A percentile compares a stretch with the other conserved stretches of the same genome.
These are phyloP conservation scores for Choloepus hoffmanni DNA, from an alignment of 2,113 vertebrate species.

Conservation along the genomic window DNA sequence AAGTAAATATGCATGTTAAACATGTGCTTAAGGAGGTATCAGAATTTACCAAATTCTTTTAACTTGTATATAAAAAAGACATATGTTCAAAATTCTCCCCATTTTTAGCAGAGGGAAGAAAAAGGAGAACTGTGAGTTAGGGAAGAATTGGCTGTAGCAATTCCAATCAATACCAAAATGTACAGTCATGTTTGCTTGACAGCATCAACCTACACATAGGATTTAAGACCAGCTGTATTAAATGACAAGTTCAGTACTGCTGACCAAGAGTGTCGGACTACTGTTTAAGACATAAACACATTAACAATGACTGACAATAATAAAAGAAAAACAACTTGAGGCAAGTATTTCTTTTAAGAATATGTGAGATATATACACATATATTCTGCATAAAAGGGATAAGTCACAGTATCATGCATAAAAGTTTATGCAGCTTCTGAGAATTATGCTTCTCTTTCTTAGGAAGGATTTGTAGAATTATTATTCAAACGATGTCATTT, in stretches of 20 bases:
- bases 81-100: constrained; percentile 82
- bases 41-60: constrained; percentile 81
- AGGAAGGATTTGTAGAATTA: constrained; percentile 90
- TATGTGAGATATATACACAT: constrained; percentile 77
- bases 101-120: constrained; percentile 84
- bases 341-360: constrained; percentile 83
- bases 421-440: constrained; percentile 91
- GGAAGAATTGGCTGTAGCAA: constrained; percentile 88
- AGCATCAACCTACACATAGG: constrained; percentile 88
- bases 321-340: constrained; percentile 84
- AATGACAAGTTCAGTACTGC: constrained; percentile 88
- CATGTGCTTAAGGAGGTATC: constrained; percentile 69
- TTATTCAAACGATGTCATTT: constrained; percentile 92
- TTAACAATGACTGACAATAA: constrained; percentile 85
- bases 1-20: constrained; percentile 79
- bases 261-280: constrained; percentile 83
- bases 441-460: constrained; percentile 88
- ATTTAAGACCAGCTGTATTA: constrained; percentile 87
- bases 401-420: constrained; percentile 87
- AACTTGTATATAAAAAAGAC: constrained; percentile 82
- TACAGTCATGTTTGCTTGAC: constrained; percentile 91
- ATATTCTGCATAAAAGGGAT: constrained; percentile 88
- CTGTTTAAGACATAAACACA: constrained; percentile 85
- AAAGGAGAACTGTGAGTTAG: constrained; percentile 85
- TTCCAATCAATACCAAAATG: constrained; percentile 91